Conservation (phyloP, 2,888 invertebrate species). For the Ornithoptera alexandrae region DNA sequence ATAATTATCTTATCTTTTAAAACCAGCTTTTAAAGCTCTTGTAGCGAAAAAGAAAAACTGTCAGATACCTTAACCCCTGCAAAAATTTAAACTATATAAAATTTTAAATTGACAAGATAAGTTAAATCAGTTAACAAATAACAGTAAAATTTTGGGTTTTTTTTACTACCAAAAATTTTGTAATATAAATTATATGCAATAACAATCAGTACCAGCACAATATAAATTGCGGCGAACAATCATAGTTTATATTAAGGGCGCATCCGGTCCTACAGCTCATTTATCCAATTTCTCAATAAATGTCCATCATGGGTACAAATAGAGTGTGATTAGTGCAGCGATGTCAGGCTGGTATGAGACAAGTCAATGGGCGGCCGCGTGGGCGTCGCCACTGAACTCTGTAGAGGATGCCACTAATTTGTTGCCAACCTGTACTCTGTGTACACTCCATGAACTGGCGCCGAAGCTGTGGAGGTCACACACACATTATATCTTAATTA, state of each 20-base stretch:
- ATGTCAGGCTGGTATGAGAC: slow-evolving; percentile 14
- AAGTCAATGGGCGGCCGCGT: slow-evolving; percentile 66
- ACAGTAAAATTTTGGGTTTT: no score
- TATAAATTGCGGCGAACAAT: not conserved
- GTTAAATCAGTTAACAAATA: no score
- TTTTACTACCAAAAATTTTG: no score
- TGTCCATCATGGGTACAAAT: slow-evolving; percentile 54
- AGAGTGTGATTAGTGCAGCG: slow-evolving; percentile 35
- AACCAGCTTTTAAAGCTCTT: no score
- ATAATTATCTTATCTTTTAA: no score
- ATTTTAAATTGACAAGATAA: no score
- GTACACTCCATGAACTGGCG: slow-evolving; percentile 8
- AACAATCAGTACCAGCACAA: not conserved
- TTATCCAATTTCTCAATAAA: slow-evolving; percentile 22
- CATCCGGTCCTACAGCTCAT: slow-evolving; percentile 4
- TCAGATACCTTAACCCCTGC: no score
- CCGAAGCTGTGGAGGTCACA: slow-evolving; percentile 13
- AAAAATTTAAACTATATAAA: no score
- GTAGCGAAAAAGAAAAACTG: no score
- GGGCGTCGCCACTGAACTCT: slow-evolving; percentile 67
- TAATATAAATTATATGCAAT: not conserved
- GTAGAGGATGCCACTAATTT: slow-evolving; percentile 72
- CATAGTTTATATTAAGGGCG: slow-evolving; percentile 19
- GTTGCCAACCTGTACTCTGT: slow-evolving; percentile 48
- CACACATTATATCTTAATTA: not conserved